Percentiles rank a stretch among this genome's conserved stretches.
Conservation (phyloP, 2,888 invertebrate genomes). For the Aleiodes testaceus region DNA sequence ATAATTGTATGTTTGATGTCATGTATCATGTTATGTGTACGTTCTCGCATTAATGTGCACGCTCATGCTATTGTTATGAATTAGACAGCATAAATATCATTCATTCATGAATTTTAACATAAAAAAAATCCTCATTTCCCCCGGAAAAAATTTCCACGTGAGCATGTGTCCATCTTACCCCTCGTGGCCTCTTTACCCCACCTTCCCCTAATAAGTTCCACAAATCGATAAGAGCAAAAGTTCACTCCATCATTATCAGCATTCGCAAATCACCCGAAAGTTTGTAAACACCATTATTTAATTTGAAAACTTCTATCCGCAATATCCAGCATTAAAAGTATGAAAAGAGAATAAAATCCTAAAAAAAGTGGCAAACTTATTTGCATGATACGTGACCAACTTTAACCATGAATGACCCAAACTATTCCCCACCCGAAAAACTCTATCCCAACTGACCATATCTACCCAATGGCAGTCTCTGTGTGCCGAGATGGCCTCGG, state of each 20-base stretch:
- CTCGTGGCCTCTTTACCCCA: too few relatives aligned
- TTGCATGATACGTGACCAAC: constrained; percentile 30
- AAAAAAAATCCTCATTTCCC: neutral
- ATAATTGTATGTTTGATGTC: constrained; percentile 21
- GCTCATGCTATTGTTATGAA: neutral
- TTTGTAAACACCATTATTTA: constrained; percentile 2
- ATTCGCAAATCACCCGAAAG: too few relatives aligned
- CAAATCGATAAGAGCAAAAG: neutral
- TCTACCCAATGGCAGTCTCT: constrained; percentile 79
- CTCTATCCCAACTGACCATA: constrained; percentile 10
- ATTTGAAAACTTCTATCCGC: neutral
- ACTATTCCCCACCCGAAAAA: too few relatives aligned
- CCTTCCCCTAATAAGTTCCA: too few relatives aligned
- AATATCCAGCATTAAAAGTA: neutral
- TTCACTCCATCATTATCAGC: too few relatives aligned
- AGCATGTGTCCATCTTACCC: too few relatives aligned
- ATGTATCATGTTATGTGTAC: constrained; percentile 3
- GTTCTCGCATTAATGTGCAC: neutral
- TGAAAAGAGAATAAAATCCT: neutral
- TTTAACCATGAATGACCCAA: neutral
- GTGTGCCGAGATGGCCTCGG: constrained; percentile 95
- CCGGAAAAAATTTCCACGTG: too few relatives aligned
- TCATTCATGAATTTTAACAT: neutral
- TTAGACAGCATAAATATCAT: too few relatives aligned
- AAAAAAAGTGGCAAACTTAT: constrained; percentile 1